A percentile compares a stretch with the other conserved stretches of the same genome.
These are phyloP conservation scores for Alouatta palliata DNA, from an alignment of 2,113 vertebrate genomes.

Conservation along the genomic window DNA sequence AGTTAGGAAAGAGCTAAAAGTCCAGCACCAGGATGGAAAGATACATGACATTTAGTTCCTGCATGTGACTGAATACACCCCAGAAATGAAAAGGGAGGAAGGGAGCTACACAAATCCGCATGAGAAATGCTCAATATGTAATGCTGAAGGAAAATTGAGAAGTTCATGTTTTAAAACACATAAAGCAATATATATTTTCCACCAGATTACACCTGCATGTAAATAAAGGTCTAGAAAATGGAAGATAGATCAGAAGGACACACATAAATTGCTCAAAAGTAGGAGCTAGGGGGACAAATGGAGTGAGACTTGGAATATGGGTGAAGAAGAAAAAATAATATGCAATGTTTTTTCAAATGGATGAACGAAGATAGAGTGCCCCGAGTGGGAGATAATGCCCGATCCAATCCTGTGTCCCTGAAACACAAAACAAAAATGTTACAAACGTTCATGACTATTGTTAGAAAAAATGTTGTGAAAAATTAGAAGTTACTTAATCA, in stretches of 20 bases:
- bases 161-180: background rate
- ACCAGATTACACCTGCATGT: background rate
- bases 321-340: background rate
- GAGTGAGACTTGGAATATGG: background rate
- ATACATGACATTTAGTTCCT: fast-evolving
- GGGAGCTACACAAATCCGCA: fast-evolving
- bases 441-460: background rate
- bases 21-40: background rate
- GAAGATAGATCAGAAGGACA: background rate
- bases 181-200: background rate
- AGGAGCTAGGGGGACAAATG: background rate
- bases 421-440: background rate
- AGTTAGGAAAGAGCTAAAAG: background rate
- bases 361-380: background rate
- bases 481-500: background rate
- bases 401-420: background rate
- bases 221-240: background rate
- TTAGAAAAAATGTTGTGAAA: background rate
- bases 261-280: background rate
- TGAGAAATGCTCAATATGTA: fast-evolving
- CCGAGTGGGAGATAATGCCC: background rate
- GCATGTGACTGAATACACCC: fast-evolving
- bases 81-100: background rate
- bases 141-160: background rate
- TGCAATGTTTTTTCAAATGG: background rate